phyloP scores from a whole-genome alignment of 2,888 invertebrate genomes.

The Sturmia bella region DNA sequence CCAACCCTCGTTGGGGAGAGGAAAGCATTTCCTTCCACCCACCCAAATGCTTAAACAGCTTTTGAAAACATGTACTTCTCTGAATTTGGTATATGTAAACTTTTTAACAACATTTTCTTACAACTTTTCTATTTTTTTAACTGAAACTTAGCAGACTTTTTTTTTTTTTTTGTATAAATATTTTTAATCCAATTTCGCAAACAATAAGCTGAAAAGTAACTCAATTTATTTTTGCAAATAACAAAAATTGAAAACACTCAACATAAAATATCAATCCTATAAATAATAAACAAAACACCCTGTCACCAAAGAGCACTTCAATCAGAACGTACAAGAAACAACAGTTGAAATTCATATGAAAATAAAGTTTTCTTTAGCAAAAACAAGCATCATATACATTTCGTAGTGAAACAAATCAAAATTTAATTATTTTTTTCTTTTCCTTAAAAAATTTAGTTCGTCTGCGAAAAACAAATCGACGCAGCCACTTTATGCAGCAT shows the following conservation, averaged over 20 bases:
- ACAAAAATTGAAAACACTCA: conserved; percentile 37
- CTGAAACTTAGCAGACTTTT: conserved; percentile 25
- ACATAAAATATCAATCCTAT: background rate
- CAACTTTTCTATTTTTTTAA: conserved; percentile 18
- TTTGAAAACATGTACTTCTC: conserved; percentile 60
- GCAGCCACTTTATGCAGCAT: no score
- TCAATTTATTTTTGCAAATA: conserved; percentile 52
- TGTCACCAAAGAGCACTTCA: conserved; percentile 65
- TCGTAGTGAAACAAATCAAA: no score
- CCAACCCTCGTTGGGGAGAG: no score
- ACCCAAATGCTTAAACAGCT: conserved; percentile 38
- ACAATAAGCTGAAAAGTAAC: conserved; percentile 72
- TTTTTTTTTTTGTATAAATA: conserved; percentile 8
- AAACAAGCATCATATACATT: background rate
- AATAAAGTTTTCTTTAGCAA: conserved; percentile 67
- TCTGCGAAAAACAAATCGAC: no score
- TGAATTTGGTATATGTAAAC: conserved; percentile 46
- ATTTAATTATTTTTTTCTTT: no score
- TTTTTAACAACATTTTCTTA: conserved; percentile 18
- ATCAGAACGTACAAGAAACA: conserved; percentile 71
- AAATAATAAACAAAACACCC: conserved; percentile 50
- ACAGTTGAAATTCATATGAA: conserved; percentile 65
- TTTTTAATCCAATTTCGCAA: conserved; percentile 32
- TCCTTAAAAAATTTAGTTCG: no score
- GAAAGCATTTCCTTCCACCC: no score